Evolutionary conservation across 2,797 vertebrate species (phyloP).

Genomic region (Cuniculus paca): DNA sequence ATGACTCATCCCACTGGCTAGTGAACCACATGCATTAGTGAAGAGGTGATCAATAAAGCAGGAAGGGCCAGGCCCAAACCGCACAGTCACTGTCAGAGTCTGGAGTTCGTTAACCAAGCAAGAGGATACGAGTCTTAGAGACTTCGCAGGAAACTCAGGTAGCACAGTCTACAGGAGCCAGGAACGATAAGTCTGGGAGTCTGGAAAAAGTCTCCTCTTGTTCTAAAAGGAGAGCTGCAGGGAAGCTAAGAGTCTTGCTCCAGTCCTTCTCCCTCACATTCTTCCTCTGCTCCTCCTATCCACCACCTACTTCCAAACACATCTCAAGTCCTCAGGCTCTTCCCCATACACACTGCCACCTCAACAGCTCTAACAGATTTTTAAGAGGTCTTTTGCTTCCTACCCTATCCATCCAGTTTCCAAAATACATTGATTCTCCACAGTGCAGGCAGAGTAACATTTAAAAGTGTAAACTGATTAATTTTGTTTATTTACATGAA

Average conservation of each 20-base stretch:
- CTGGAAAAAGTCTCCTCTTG: background rate
- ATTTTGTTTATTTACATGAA: conserved; percentile 10
- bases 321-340: background rate
- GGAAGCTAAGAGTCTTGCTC: too few species aligned
- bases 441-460: background rate
- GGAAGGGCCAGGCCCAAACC: background rate
- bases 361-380: background rate
- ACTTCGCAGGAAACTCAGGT: background rate
- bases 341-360: too few species aligned
- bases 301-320: background rate
- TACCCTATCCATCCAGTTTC: background rate
- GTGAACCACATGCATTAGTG: background rate
- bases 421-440: background rate
- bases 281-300: background rate
- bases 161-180: background rate
- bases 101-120: background rate
- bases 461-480: background rate
- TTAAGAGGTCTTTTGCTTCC: background rate
- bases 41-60: background rate
- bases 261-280: background rate
- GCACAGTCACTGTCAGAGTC: background rate
- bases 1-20: background rate
- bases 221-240: background rate
- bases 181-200: background rate
- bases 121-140: background rate